Evolutionary conservation across 2,888 invertebrate species (phyloP), one percentile per base, ranked within the genome.

Genomic region (Drosophila cyrtoloma): DNA sequence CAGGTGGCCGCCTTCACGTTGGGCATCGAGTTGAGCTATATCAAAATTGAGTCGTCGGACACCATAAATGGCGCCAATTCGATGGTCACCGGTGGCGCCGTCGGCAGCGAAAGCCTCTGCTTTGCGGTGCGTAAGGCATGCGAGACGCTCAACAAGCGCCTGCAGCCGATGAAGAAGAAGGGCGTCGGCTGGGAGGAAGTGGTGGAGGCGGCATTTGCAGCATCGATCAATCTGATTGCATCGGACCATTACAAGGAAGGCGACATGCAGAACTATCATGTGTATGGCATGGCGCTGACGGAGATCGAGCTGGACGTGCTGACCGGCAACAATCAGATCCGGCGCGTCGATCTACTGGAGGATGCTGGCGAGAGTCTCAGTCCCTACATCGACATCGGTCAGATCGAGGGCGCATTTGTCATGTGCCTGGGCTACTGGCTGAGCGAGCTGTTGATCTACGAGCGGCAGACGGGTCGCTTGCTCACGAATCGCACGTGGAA

Each of bases 401-500:
- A 97, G 94, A 95, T 96, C 19, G 96, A 97, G 93, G 97, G 97
- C 1, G 96, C 96, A 0, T 97, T 97, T 81, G 93, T 96, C 0
- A 97, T 97, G 96, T 96, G 94, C 50, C 93, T 94, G 22, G 98
- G 98, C 2, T 96, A 96, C 84, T 97, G 96, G 95, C 95, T 96
- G 0, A 95, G 95, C 0, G 97, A 98, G 90, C 95, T 96, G 79
- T 89, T 96, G 37, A 92, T 96, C 2, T 96, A 95, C 72, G 95
- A 96, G 77, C 93, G 94, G 5, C 91, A 94, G 19, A 95, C 95
- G 12, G 97, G 97, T 0, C 94, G 94, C 79, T 91, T 97, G 6
- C 94, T 96, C 5, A 97, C 97, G 5, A 95, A 96, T 84, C 95
- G 97, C 53, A 97, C 97, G 3, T 98, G 97, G 97, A 96, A 95